A percentile compares a stretch with the other conserved stretches of the same genome.
These are phyloP conservation scores for Aix galericulata DNA, from an alignment of 2,113 vertebrate genomes.

Conservation along the genomic window DNA sequence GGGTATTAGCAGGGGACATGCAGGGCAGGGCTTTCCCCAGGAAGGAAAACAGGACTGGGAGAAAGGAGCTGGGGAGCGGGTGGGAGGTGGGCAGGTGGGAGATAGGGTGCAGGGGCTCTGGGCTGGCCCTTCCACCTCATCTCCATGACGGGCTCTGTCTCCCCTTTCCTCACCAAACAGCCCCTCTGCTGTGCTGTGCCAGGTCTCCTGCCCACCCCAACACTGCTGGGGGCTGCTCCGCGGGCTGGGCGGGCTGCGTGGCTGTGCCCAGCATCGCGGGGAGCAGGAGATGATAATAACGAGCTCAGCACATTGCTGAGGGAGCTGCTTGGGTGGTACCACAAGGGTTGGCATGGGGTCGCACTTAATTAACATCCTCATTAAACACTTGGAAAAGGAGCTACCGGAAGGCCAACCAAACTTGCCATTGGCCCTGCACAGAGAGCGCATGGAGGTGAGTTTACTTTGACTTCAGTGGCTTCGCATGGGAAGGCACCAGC, in stretches of 20 bases:
- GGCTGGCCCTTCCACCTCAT: too few species aligned
- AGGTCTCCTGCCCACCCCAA: background rate
- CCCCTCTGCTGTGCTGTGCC: background rate
- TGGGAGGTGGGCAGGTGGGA: background rate
- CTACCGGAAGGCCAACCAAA: background rate
- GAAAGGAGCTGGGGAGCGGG: background rate
- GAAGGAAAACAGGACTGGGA: background rate
- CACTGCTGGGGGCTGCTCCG: background rate
- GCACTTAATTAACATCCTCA: conserved; percentile 41
- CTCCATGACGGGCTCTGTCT: background rate
- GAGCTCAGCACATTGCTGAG: background rate
- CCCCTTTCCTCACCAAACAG: background rate
- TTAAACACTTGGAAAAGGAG: background rate
- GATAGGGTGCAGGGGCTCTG: background rate
- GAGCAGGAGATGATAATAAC: background rate
- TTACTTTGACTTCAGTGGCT: background rate
- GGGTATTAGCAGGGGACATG: background rate
- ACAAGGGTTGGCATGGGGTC: background rate
- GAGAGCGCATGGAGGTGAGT: accelerated
- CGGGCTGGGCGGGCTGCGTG: background rate
- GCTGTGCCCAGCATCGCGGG: background rate
- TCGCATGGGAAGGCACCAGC: background rate
- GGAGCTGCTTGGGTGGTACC: background rate
- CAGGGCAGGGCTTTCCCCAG: background rate
- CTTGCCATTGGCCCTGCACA: background rate